A percentile compares a stretch with the other conserved stretches of the same genome.
Conservation (phyloP, 2,888 invertebrate genomes). For the Cybosia mesomella region DNA sequence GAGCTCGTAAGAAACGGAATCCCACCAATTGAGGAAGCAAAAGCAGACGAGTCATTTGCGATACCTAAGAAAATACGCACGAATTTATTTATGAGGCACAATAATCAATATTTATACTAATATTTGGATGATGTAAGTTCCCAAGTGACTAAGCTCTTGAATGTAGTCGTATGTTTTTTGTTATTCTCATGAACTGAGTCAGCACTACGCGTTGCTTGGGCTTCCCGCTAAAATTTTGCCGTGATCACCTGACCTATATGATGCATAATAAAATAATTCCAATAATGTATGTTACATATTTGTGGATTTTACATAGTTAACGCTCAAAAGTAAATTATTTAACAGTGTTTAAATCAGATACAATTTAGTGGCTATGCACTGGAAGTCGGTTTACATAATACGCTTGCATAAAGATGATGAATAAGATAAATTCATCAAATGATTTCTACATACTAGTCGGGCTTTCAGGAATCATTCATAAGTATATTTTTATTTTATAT, state of each 20-base stretch:
- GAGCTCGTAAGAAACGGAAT: constrained; percentile 39
- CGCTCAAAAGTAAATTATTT: constrained; percentile 26
- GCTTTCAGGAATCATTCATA: constrained; percentile 9
- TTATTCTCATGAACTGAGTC: constrained; percentile 68
- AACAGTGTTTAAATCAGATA: constrained; percentile 36
- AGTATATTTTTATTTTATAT: no score
- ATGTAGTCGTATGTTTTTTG: constrained; percentile 41
- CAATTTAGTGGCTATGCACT: constrained; percentile 66
- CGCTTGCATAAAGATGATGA: constrained; percentile 79
- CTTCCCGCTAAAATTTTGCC: constrained; percentile 60
- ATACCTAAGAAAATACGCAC: constrained; percentile 39
- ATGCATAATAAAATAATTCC: constrained; percentile 35
- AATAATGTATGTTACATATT: neutral
- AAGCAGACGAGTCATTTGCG: constrained; percentile 32
- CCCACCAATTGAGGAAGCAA: constrained; percentile 35
- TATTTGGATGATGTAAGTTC: constrained; percentile 45
- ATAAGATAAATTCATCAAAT: constrained; percentile 70
- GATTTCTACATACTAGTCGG: constrained; percentile 51
- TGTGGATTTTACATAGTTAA: neutral
- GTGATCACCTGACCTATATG: constrained; percentile 41
- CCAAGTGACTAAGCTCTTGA: constrained; percentile 45
- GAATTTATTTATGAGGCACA: constrained; percentile 33
- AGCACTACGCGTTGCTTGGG: constrained; percentile 50
- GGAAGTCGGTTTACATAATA: constrained; percentile 73
- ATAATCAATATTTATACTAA: constrained; percentile 49